phyloP scores from a whole-genome alignment of 2,797 vertebrate species.

The Smutsia temminckii region DNA sequence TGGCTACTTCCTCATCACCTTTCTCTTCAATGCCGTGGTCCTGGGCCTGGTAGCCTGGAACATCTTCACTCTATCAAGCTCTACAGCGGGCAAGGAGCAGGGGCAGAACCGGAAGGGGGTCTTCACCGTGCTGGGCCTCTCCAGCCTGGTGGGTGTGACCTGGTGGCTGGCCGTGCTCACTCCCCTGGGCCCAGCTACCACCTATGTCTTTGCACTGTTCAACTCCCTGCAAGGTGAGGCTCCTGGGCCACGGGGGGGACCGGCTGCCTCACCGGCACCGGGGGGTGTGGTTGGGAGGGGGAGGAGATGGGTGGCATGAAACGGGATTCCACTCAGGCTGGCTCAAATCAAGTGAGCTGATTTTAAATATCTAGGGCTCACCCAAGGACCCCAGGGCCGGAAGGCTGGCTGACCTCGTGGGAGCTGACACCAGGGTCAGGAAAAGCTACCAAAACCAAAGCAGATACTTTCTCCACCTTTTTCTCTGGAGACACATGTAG shows the following conservation, averaged over 20 bases:
- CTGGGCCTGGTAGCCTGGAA: constrained; percentile 87
- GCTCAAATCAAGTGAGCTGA: not conserved
- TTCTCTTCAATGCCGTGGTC: constrained; percentile 85
- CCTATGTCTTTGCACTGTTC: constrained; percentile 88
- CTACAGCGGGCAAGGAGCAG: constrained; percentile 79
- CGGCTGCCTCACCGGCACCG: not conserved
- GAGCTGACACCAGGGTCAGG: not conserved
- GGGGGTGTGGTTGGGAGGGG: not conserved
- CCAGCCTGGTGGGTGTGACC: constrained; percentile 89
- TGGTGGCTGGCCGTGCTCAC: constrained; percentile 89
- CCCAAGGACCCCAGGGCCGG: not conserved
- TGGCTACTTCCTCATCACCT: constrained; percentile 82
- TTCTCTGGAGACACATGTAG: not conserved
- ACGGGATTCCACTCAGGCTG: not conserved
- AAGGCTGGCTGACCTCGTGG: not conserved
- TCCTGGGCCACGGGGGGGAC: not conserved
- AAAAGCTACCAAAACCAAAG: not conserved
- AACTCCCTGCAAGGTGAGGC: constrained; percentile 92
- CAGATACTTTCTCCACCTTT: not conserved
- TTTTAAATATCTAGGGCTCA: not conserved
- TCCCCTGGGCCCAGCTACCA: constrained; percentile 53
- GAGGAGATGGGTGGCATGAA: not conserved
- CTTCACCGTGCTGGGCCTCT: constrained; percentile 84
- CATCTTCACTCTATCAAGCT: constrained; percentile 78
- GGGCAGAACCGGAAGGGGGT: constrained; percentile 85